A percentile compares a stretch with the other conserved stretches of the same genome.
Conservation (phyloP, 2,113 vertebrate species). For the Sceloporus undulatus region DNA sequence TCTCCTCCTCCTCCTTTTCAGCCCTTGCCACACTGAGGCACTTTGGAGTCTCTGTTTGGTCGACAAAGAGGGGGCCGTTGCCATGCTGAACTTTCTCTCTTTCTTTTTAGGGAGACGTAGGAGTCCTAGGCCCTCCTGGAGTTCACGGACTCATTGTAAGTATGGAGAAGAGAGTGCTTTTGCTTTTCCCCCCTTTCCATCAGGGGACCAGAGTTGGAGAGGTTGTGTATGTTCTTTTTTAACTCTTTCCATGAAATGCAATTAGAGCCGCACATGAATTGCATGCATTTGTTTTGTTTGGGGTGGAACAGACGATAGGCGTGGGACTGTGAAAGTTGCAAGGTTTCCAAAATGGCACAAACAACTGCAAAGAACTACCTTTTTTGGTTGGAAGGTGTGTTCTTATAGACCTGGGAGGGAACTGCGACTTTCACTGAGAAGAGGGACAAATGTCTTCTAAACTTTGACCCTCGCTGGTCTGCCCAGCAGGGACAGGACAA, state of each 20-base stretch:
- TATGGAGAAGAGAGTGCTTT: slow-evolving; percentile 60
- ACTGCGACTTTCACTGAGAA: neutral
- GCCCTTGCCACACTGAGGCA: slow-evolving; percentile 71
- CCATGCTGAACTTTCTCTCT: slow-evolving; percentile 73
- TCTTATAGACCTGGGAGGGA: too few species aligned
- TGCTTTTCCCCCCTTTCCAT: neutral
- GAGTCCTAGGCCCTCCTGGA: slow-evolving; percentile 94
- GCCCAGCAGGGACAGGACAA: neutral
- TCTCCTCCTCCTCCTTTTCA: slow-evolving; percentile 43
- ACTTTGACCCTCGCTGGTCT: too few species aligned
- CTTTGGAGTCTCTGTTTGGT: slow-evolving; percentile 77
- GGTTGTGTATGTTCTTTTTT: neutral
- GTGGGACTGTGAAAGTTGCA: neutral
- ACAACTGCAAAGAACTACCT: neutral
- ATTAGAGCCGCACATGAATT: neutral
- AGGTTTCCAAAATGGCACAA: neutral
- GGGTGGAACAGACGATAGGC: neutral
- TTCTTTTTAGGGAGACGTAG: slow-evolving; percentile 89
- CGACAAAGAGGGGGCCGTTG: slow-evolving; percentile 65
- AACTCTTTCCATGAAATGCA: slow-evolving; percentile 36
- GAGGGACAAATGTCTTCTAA: neutral
- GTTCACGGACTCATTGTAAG: slow-evolving; percentile 96
- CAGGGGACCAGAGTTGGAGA: neutral
- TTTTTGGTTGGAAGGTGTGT: neutral
- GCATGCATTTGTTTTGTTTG: neutral